Base-by-base conservation (phyloP, 2,888 invertebrate genomes). In the Ormyrus thymus region DNA sequence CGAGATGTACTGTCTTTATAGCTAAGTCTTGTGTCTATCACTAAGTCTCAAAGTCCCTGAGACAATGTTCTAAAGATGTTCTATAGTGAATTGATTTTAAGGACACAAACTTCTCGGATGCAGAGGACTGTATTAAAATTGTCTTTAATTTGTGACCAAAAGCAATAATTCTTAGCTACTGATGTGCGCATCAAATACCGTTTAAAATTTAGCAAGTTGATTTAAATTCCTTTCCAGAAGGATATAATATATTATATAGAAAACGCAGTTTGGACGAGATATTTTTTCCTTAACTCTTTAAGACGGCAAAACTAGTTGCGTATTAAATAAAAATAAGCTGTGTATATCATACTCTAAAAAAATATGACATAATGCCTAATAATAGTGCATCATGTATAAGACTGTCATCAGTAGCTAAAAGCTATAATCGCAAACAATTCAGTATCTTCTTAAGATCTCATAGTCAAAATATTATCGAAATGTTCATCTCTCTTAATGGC, bases 61-160 rank as follows among this genome's bases (percentile, higher is more conserved):
- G 15, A 58, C 10, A 29, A 29, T 29, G 29, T 29, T 29, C 29
- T 29, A 29, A 29, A 29, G 29, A 29, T 29, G 29, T 29, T 29
- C 29, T 7, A 45, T 51, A 46, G 10, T 9, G 48, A 29, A 58
- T 69, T 7, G 50, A 43, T 59, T 59, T 7, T 51, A 51, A 45
- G 11, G 59, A 59, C 43, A 51, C 13, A 15, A 75, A 45, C 10
- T 66, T 61, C 53, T 50, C 29, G n/a, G 56, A 45, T 65, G 65
- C 2, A 65, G 65, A 74, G 45, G 66, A 66, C 58, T 72, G 55
- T 46, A 45, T 9, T 66, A 0, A 50, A 51, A 56, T 50, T 43
- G 7, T 70, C 13, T n/a, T 5, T 48, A n/a, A 55, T 58, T 74
- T 48, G 45, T 75, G 53, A 59, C 15, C 29, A 51, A 68, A 68